A percentile compares a stretch with the other conserved stretches of the same genome.
These are phyloP conservation scores for Anser brachyrhynchus DNA, from an alignment of 2,113 vertebrate species.

Conservation along the genomic window DNA sequence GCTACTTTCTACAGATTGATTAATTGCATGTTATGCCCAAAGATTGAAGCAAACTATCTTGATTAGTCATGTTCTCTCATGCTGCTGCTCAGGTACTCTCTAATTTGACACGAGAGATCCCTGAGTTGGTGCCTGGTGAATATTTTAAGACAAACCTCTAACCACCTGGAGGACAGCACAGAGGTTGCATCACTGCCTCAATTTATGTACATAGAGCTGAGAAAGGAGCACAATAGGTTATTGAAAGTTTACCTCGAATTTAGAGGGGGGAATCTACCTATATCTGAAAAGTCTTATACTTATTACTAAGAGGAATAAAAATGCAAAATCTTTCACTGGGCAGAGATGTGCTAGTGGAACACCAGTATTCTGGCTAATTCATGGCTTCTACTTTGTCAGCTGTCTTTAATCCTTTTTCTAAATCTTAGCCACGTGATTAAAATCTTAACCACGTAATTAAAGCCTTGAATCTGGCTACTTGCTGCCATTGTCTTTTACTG, in stretches of 20 bases:
- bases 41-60: not conserved
- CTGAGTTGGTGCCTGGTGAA: not conserved
- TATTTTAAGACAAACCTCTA: not conserved
- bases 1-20: not conserved
- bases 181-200: too few species aligned
- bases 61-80: not conserved
- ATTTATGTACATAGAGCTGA: not conserved
- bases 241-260: not conserved
- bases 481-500: not conserved
- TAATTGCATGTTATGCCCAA: not conserved
- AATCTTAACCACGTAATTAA: not conserved
- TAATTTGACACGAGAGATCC: not conserved
- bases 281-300: not conserved
- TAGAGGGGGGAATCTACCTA: fast-evolving
- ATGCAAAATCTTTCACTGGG: not conserved
- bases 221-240: not conserved
- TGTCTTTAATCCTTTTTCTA: not conserved
- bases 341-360: not conserved
- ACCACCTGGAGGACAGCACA: not conserved
- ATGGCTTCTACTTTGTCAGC: not conserved
- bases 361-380: not conserved
- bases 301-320: not conserved
- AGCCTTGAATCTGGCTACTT: not conserved
- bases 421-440: not conserved
- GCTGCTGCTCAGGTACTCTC: not conserved